Evolutionary conservation across 2,888 invertebrate species (phyloP).

Genomic region (Plagodis dolabraria): DNA sequence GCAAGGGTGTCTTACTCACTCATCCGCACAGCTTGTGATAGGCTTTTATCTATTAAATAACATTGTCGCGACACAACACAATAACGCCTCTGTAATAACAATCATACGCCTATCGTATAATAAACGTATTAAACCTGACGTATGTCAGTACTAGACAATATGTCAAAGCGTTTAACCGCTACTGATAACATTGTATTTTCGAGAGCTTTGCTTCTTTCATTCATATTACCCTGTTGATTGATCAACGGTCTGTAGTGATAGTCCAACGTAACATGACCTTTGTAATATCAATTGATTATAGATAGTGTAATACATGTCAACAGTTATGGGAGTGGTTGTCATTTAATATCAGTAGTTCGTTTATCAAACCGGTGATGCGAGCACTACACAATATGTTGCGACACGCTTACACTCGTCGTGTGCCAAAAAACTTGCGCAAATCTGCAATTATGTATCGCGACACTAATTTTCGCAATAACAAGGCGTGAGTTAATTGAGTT

Average conservation of each 20-base stretch:
- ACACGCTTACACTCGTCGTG: constrained; percentile 61
- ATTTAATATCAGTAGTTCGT: constrained; percentile 73
- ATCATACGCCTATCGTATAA: constrained; percentile 48
- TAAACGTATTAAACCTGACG: constrained; percentile 40
- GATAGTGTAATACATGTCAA: constrained; percentile 65
- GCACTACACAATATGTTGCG: constrained; percentile 71
- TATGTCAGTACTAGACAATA: constrained; percentile 30
- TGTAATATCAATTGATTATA: constrained; percentile 65
- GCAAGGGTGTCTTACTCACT: constrained; percentile 54
- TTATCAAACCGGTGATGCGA: constrained; percentile 75
- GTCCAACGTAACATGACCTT: constrained; percentile 26
- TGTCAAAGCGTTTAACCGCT: constrained; percentile 32
- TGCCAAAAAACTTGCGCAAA: constrained; percentile 46
- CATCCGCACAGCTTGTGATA: constrained; percentile 71
- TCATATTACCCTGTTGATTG: constrained; percentile 8
- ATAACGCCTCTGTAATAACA: constrained; percentile 52
- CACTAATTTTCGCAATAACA: constrained; percentile 73
- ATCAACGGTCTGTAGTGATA: constrained; percentile 5
- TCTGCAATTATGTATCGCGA: constrained; percentile 63
- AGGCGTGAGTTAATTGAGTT: constrained; percentile 67
- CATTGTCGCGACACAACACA: constrained; percentile 50
- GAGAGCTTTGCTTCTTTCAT: constrained; percentile 14
- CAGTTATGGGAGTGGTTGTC: constrained; percentile 76
- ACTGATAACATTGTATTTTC: constrained; percentile 30
- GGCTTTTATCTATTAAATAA: constrained; percentile 56